These are phyloP conservation scores for Sthenelais limicola DNA, from an alignment of 2,888 invertebrate species.

Conservation along the genomic window DNA sequence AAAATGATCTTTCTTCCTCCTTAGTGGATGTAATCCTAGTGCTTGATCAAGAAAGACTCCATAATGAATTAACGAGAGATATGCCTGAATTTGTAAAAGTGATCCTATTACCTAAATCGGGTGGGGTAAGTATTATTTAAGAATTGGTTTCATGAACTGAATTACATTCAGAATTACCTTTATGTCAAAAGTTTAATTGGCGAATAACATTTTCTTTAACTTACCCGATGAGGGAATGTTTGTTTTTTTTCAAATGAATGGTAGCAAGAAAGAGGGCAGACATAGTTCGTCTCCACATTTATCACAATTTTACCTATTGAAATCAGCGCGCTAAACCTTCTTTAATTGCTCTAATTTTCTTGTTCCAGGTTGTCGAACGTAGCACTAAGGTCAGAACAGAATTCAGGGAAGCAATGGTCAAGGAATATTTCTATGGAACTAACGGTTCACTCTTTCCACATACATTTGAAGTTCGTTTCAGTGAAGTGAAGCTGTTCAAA, in stretches of 20 bases:
- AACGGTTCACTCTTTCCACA: slow-evolving; percentile 87
- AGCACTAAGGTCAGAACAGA: slow-evolving; percentile 82
- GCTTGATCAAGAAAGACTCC: slow-evolving; percentile 94
- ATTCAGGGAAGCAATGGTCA: slow-evolving; percentile 83
- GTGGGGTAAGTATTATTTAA: slow-evolving; percentile 84
- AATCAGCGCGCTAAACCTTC: too few species aligned
- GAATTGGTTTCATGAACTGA: too few species aligned
- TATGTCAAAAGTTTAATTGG: too few species aligned
- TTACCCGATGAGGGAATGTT: too few species aligned
- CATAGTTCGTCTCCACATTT: too few species aligned
- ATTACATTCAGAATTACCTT: too few species aligned
- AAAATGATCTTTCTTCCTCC: slow-evolving; percentile 33
- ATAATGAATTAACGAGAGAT: slow-evolving; percentile 93
- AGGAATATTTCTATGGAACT: slow-evolving; percentile 97
- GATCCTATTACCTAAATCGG: slow-evolving; percentile 93
- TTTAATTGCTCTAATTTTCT: too few species aligned
- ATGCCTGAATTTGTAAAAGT: slow-evolving; percentile 95
- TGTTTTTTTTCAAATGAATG: too few species aligned
- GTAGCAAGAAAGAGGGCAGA: background rate
- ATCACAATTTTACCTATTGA: too few species aligned
- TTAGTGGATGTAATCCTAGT: slow-evolving; percentile 91
- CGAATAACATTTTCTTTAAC: too few species aligned
- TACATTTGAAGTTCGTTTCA: slow-evolving; percentile 93
- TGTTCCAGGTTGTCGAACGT: slow-evolving; percentile 85
- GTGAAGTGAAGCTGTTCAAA: slow-evolving; percentile 91